Conservation (phyloP, 2,888 invertebrate genomes). For the Lithophane leautieri region DNA sequence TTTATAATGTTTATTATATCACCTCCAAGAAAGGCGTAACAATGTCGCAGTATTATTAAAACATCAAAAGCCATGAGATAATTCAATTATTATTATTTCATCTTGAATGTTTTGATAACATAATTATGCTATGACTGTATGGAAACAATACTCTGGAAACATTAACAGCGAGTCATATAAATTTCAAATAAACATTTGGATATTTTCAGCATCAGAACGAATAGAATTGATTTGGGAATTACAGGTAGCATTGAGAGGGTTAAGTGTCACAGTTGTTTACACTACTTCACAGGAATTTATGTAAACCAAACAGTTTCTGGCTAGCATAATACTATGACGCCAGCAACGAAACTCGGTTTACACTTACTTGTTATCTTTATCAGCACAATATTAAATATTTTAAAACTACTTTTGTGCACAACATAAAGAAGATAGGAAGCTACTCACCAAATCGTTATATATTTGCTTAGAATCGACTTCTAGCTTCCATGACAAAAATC, state of each 20-base stretch:
- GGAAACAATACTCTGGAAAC: conserved; percentile 50
- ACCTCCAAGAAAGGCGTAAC: conserved; percentile 20
- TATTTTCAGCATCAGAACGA: background rate
- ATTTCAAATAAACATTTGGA: conserved; percentile 45
- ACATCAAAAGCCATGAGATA: conserved; percentile 57
- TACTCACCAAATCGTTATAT: conserved; percentile 19
- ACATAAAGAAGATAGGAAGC: background rate
- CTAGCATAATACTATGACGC: background rate
- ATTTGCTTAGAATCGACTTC: background rate
- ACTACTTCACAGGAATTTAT: background rate
- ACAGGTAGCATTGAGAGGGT: conserved; percentile 11
- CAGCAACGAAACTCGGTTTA: background rate
- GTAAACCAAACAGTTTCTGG: background rate
- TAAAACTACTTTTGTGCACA: background rate
- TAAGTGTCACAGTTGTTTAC: background rate
- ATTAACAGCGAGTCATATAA: conserved; percentile 27
- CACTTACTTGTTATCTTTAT: background rate
- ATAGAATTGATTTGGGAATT: background rate
- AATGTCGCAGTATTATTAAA: conserved; percentile 59
- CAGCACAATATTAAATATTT: background rate
- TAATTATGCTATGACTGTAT: conserved; percentile 25
- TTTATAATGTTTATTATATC: conserved; percentile 47
- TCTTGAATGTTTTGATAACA: conserved; percentile 58
- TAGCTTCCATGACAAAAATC: background rate
- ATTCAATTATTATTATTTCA: conserved; percentile 46